Percentiles rank a stretch among this genome's conserved stretches.
These are phyloP conservation scores for Gymnocephalus cernua DNA, from an alignment of 2,113 vertebrate genomes.

Conservation along the genomic window DNA sequence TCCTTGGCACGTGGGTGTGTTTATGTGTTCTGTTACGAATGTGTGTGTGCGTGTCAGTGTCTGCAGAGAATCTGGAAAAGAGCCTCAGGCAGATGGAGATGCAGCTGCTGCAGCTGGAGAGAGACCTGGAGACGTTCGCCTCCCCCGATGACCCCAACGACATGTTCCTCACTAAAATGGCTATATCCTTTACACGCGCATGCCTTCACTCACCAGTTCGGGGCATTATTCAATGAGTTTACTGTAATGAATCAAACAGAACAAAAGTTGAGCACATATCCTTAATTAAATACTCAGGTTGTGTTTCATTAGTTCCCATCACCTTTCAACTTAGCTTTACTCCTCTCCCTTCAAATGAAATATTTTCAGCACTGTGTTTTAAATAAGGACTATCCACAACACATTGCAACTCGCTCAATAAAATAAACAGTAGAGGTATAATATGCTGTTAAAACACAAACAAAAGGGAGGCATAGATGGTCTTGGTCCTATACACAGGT, in stretches of 20 bases:
- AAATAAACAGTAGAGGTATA: neutral
- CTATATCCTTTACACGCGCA: slow-evolving; percentile 92
- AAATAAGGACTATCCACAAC: neutral
- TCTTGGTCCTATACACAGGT: neutral
- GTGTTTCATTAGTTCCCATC: neutral
- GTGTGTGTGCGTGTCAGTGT: slow-evolving; percentile 84
- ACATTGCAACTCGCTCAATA: neutral
- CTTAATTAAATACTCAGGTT: neutral
- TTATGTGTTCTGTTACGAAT: slow-evolving; percentile 35
- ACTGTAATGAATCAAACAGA: slow-evolving; percentile 25
- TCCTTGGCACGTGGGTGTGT: slow-evolving; percentile 27
- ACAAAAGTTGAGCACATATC: neutral
- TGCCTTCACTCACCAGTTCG: neutral
- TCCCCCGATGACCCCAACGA: slow-evolving; percentile 91
- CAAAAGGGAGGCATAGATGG: neutral
- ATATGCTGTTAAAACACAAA: neutral
- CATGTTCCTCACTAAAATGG: slow-evolving; percentile 96
- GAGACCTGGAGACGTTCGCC: slow-evolving; percentile 95
- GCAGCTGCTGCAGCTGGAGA: slow-evolving; percentile 97
- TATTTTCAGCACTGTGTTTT: neutral
- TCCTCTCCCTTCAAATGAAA: neutral
- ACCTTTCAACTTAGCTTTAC: neutral
- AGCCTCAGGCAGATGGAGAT: slow-evolving; percentile 96
- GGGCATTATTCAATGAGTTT: slow-evolving; percentile 5
- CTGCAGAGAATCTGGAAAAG: slow-evolving; percentile 97